Evolutionary conservation across 2,797 vertebrate species (phyloP), one percentile per base, ranked within the genome.

Genomic region (Amniataba percoides): DNA sequence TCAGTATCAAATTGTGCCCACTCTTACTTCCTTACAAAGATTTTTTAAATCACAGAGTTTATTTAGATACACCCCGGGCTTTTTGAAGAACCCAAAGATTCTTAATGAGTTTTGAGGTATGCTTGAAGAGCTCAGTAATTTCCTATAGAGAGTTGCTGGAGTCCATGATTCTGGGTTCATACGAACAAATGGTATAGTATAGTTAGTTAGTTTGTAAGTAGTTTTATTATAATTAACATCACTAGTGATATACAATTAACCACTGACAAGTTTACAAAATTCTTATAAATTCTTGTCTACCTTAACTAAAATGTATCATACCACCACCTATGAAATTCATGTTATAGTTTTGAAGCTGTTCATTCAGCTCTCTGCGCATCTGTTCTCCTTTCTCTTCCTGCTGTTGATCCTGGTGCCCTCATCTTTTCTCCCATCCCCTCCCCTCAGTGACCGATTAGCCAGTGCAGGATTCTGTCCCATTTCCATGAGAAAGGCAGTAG

Each of bases 401-500:
- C 64, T 76, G 42, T 71, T 85, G 77, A 74, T 76, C 81, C 51
- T 40, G 49, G 23, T 77, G 78, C 81, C 77, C 75, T 60, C 72
- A 60, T 58, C 73, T 53, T 56, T 70, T 55, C 64, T 36, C 57
- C 75, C 52, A 36, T 82, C 91, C 90, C 94, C 93, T 93, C 92
- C 93, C 87, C 88, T 93, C 82, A 65, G 83, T 92, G 93, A 93
- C 89, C 94, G 94, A 95, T 95, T 95, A 95, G 94, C 93, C 88
- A 82, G 89, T 93, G 92, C 86, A 85, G 86, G 88, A 71, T 73
- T 87, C 91, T 88, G 75, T 78, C 73, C 70, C 66, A 96, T 96
- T 96, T 94, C 93, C 95, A 96, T 96, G 90, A 95, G 92, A 96
- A 95, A 95, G 88, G 92, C 84, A 69, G 66, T 86, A 84, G 88